Evolutionary conservation across 2,797 vertebrate species (phyloP).

Genomic region (Labroides dimidiatus): DNA sequence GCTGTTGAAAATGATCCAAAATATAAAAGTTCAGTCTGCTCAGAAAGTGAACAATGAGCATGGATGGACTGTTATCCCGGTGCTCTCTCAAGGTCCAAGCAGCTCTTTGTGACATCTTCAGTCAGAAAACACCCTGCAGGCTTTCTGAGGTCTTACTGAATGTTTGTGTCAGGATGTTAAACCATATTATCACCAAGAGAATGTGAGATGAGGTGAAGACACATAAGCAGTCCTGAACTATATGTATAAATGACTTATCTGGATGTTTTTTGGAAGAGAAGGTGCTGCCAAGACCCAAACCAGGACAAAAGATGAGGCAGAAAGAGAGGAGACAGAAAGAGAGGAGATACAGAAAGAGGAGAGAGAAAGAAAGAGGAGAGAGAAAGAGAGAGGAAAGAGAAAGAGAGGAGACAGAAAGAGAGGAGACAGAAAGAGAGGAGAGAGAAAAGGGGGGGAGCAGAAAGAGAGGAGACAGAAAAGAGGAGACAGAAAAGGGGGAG

Average conservation of each 20-base stretch:
- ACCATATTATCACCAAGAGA: slow-evolving; percentile 42
- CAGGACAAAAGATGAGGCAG: too few relatives aligned
- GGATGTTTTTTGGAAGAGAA: slow-evolving; percentile 45
- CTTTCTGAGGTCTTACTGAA: slow-evolving; percentile 39
- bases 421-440: too few relatives aligned
- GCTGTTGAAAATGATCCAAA: background rate
- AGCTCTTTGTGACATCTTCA: slow-evolving; percentile 5
- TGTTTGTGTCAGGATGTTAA: slow-evolving; percentile 39
- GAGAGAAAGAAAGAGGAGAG: too few relatives aligned
- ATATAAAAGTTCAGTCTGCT: background rate
- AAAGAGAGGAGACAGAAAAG: too few relatives aligned
- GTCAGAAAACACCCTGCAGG: slow-evolving; percentile 29
- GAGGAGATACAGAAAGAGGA: too few relatives aligned
- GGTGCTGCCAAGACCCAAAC: slow-evolving; percentile 50
- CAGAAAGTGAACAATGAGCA: background rate
- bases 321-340: too few relatives aligned
- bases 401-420: too few relatives aligned
- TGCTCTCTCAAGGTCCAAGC: slow-evolving; percentile 1
- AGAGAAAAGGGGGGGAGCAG: too few relatives aligned
- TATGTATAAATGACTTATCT: slow-evolving; percentile 51
- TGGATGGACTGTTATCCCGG: background rate
- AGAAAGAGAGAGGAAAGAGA: too few relatives aligned
- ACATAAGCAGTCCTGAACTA: slow-evolving; percentile 51
- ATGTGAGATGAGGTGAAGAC: slow-evolving; percentile 11
- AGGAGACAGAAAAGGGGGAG: too few relatives aligned